These are phyloP conservation scores for Mythimna loreyi DNA, from an alignment of 2,888 invertebrate species.

Conservation along the genomic window DNA sequence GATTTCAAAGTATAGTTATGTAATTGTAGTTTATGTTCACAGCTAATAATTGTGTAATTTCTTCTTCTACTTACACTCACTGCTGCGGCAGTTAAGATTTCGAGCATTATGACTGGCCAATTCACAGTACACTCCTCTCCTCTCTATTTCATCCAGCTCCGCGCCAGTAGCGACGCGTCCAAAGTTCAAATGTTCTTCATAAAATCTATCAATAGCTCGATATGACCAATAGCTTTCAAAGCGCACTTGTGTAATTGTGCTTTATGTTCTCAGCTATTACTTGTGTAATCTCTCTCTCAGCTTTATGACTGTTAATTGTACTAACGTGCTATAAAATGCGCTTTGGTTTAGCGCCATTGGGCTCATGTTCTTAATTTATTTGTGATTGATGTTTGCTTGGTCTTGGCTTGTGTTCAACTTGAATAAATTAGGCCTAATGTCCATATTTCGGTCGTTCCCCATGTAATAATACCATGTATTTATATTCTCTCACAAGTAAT, in stretches of 20 bases:
- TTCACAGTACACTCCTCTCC: too few relatives aligned
- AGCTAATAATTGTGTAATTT: too few relatives aligned
- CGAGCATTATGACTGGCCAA: too few relatives aligned
- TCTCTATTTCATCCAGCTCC: too few relatives aligned
- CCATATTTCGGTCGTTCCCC: not conserved
- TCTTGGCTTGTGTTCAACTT: constrained; percentile 5
- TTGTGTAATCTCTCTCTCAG: constrained; percentile 72
- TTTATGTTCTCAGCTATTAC: constrained; percentile 73
- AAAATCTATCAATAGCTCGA: constrained; percentile 75
- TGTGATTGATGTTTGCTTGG: constrained; percentile 32
- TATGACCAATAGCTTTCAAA: constrained; percentile 74
- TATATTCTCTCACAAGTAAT: too few relatives aligned
- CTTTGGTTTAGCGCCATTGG: constrained; percentile 42
- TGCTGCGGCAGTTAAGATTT: too few relatives aligned
- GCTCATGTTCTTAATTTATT: constrained; percentile 40
- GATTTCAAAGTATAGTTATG: too few relatives aligned
- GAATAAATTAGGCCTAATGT: constrained; percentile 2
- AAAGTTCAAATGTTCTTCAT: constrained; percentile 68
- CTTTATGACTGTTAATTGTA: constrained; percentile 68
- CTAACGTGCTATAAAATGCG: constrained; percentile 62
- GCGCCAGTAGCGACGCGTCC: too few relatives aligned
- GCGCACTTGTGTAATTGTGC: constrained; percentile 77
- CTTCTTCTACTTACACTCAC: too few relatives aligned
- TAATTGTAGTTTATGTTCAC: too few relatives aligned
- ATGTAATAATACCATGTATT: too few relatives aligned